Percentiles rank a stretch among this genome's conserved stretches.
phyloP scores from a whole-genome alignment of 2,113 vertebrate species.

The Cynoglossus semilaevis region DNA sequence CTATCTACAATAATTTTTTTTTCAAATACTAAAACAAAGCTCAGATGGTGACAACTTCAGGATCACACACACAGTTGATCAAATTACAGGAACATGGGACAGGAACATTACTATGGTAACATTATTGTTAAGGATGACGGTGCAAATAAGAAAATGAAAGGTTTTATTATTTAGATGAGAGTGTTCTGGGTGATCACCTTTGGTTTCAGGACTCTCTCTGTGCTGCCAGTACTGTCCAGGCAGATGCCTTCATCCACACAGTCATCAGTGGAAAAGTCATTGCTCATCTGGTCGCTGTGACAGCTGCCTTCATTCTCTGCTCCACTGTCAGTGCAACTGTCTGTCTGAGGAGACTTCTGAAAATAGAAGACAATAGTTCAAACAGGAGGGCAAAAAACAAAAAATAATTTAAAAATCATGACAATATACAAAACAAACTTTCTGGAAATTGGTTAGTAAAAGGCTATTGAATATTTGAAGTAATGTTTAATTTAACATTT shows the following conservation, averaged over 20 bases:
- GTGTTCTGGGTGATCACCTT: constrained; percentile 78
- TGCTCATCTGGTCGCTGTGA: constrained; percentile 99
- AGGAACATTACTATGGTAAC: too few species aligned
- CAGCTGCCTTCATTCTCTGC: constrained; percentile 99
- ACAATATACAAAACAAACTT: too few species aligned
- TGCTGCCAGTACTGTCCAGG: constrained; percentile 86
- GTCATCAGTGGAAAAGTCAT: constrained; percentile 96
- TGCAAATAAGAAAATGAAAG: too few species aligned
- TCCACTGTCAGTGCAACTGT: constrained; percentile 98
- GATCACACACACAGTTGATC: too few species aligned
- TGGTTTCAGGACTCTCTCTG: constrained; percentile 88
- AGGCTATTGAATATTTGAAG: too few species aligned
- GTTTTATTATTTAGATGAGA: neutral
- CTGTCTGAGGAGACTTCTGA: constrained; percentile 97
- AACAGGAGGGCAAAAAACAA: neutral
- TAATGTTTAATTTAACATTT: too few species aligned
- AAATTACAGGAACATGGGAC: too few species aligned
- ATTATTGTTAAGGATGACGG: too few species aligned
- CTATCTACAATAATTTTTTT: too few species aligned
- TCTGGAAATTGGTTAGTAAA: too few species aligned
- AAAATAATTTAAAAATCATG: neutral
- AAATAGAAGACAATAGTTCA: neutral
- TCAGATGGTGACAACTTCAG: too few species aligned
- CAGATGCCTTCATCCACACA: constrained; percentile 97
- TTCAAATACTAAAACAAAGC: too few species aligned